A percentile compares a stretch with the other conserved stretches of the same genome.
These are phyloP conservation scores for Drosophila ironensis DNA, from an alignment of 1,140 invertebrate species.

Conservation along the genomic window DNA sequence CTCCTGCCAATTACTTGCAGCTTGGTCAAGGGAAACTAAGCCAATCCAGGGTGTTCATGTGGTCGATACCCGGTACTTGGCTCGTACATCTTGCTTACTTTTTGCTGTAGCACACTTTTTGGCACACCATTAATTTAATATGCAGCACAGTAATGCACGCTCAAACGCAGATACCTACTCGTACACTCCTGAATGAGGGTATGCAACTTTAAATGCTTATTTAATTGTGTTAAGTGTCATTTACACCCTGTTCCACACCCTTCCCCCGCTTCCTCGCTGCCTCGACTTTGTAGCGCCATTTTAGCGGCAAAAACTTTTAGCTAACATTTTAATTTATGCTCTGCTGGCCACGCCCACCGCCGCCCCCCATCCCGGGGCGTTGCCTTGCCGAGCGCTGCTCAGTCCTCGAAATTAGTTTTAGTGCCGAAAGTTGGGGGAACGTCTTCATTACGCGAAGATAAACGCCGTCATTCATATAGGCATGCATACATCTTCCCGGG, in stretches of 20 bases:
- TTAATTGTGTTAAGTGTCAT: conserved; percentile 80
- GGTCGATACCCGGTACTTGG: too few relatives aligned
- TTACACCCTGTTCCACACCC: conserved; percentile 49
- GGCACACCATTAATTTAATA: conserved; percentile 71
- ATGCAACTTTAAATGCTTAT: conserved; percentile 75
- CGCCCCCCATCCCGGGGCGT: neutral
- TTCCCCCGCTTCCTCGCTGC: neutral
- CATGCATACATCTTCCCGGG: neutral
- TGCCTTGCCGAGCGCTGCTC: conserved; percentile 5
- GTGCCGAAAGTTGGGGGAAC: conserved; percentile 53
- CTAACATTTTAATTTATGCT: conserved; percentile 79
- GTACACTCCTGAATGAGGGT: neutral
- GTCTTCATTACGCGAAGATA: conserved; percentile 71
- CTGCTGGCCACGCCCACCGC: conserved; percentile 13
- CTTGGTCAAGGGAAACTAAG: too few relatives aligned
- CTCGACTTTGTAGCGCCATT: conserved; percentile 43
- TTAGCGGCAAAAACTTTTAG: conserved; percentile 72
- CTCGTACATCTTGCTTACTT: conserved; percentile 6
- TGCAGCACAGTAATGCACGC: conserved; percentile 43
- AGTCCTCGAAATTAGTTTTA: conserved; percentile 70
- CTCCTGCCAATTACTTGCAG: too few relatives aligned
- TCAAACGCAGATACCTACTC: neutral
- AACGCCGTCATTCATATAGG: conserved; percentile 19
- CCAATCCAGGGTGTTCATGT: too few relatives aligned
- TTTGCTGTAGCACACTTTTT: conserved; percentile 58